Conservation (phyloP, 1,140 invertebrate species). For the Sycophila sp. region DNA sequence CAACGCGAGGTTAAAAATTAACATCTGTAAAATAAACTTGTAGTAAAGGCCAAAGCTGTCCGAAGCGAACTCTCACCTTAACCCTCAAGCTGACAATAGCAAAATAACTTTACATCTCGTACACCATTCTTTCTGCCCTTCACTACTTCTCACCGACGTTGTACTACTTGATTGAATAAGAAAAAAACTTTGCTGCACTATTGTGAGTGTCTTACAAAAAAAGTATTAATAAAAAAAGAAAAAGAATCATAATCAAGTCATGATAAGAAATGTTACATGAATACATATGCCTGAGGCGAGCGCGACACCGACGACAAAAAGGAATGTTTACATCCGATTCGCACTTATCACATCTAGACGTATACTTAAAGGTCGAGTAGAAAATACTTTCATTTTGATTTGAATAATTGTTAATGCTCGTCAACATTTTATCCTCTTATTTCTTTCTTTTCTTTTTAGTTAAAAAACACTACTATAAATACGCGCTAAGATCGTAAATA, state of each 20-base stretch:
- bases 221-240: too few relatives aligned
- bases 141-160: not conserved
- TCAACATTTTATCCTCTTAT: not conserved
- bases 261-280: constrained; percentile 26
- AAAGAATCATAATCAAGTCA: constrained; percentile 24
- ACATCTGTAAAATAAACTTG: constrained; percentile 31
- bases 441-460: not conserved
- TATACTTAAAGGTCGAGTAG: constrained; percentile 28
- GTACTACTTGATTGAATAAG: not conserved
- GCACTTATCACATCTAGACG: constrained; percentile 38
- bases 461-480: constrained; percentile 18
- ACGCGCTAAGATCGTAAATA: constrained; percentile 29
- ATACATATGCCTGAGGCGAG: constrained; percentile 17
- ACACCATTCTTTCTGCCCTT: not conserved
- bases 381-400: constrained; percentile 38
- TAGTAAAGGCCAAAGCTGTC: constrained; percentile 30
- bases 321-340: constrained; percentile 39
- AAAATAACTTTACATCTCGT: constrained; percentile 34
- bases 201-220: constrained; percentile 12
- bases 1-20: constrained; percentile 31
- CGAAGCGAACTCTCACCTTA: constrained; percentile 31
- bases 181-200: constrained; percentile 13
- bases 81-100: constrained; percentile 33
- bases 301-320: constrained; percentile 31
- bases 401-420: constrained; percentile 27